Conservation (phyloP, 1,140 invertebrate genomes). For the Coptotermes formosanus region DNA sequence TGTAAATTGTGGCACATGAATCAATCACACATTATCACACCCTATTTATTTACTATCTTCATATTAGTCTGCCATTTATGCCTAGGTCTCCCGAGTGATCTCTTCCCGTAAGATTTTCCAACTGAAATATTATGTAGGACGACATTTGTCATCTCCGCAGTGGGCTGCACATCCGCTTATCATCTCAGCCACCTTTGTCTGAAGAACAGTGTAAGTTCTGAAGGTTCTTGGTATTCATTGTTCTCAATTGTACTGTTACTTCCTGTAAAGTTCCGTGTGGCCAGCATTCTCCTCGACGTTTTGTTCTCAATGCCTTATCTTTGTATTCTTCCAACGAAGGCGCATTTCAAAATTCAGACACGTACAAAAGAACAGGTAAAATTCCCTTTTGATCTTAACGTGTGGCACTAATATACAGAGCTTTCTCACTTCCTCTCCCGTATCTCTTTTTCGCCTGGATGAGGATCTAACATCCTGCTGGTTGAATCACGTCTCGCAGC, state of each 20-base stretch:
- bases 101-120: not conserved
- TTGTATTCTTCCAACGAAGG: too few species aligned
- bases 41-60: not conserved
- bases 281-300: too few species aligned
- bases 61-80: not conserved
- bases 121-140: not conserved
- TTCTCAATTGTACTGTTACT: not conserved
- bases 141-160: not conserved
- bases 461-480: too few species aligned
- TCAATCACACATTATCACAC: not conserved
- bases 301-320: too few species aligned
- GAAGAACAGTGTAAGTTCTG: not conserved
- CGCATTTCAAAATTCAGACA: too few species aligned
- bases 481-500: too few species aligned
- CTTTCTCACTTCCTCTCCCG: too few species aligned
- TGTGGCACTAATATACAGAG: too few species aligned
- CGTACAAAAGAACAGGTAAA: too few species aligned
- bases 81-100: not conserved
- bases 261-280: not conserved
- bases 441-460: too few species aligned
- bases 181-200: not conserved
- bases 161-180: not conserved
- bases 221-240: not conserved
- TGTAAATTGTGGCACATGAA: not conserved
- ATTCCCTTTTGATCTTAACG: too few species aligned